Percentiles rank a stretch among this genome's conserved stretches.
These are phyloP conservation scores for Agrochola circellaris DNA, from an alignment of 2,888 invertebrate genomes.

Conservation along the genomic window DNA sequence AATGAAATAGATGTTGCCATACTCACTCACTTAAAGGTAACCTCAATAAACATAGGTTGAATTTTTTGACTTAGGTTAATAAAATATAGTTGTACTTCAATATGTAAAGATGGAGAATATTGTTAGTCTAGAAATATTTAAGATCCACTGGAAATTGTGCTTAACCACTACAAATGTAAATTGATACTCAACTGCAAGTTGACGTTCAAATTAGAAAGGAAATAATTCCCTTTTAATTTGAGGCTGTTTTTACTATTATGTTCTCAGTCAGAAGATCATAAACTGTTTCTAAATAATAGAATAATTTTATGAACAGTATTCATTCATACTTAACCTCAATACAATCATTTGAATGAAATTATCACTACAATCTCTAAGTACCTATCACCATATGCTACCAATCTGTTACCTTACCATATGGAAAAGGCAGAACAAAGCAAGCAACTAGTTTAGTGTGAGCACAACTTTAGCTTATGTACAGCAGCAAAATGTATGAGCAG, in stretches of 20 bases:
- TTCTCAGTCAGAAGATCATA: background rate
- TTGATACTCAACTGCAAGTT: background rate
- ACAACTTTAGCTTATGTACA: conserved; percentile 7
- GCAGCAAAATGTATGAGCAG: background rate
- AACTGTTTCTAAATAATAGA: background rate
- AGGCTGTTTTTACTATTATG: background rate
- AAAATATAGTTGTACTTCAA: background rate
- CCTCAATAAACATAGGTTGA: background rate
- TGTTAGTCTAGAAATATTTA: background rate
- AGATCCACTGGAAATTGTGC: background rate
- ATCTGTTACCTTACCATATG: conserved; percentile 30
- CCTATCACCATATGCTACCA: conserved; percentile 19
- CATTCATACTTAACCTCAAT: background rate
- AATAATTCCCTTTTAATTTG: background rate
- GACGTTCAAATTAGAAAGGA: conserved; percentile 15
- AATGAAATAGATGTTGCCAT: background rate
- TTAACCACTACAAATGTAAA: background rate
- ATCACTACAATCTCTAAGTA: conserved; percentile 10
- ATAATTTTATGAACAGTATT: background rate
- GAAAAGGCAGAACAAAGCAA: conserved; percentile 20
- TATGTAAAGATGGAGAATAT: background rate
- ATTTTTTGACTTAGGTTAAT: background rate
- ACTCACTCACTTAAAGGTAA: background rate
- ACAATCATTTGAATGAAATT: conserved; percentile 12
- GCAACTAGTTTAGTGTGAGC: background rate